Evolutionary conservation across 2,113 vertebrate species (phyloP).

Genomic region (Daubentonia madagascariensis): DNA sequence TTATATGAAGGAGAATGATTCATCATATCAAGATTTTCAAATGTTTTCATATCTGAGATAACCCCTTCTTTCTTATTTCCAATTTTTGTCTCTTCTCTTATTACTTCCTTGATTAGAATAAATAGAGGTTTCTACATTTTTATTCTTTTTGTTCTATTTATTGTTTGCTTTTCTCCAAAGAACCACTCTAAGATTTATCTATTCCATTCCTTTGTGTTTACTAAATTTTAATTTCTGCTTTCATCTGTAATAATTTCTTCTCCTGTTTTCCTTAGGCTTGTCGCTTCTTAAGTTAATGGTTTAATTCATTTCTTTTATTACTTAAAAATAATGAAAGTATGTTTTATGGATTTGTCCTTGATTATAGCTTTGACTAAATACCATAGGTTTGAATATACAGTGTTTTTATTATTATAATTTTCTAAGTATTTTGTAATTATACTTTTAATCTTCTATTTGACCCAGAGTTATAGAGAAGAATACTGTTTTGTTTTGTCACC

Average conservation of each 20-base stretch:
- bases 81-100: constrained; percentile 45
- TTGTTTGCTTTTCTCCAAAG: background rate
- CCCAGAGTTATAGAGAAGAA: background rate
- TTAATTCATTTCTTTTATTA: constrained; percentile 54
- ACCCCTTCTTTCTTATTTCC: constrained; percentile 14
- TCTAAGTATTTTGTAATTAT: constrained; percentile 11
- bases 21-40: constrained; percentile 36
- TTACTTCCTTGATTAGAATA: constrained; percentile 59
- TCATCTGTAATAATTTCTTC: constrained; percentile 34
- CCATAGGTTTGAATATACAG: background rate
- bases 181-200: background rate
- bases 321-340: constrained; percentile 30
- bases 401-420: background rate
- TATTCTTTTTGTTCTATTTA: constrained; percentile 46
- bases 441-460: background rate
- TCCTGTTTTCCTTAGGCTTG: background rate
- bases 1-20: constrained; percentile 31
- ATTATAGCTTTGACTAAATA: constrained; percentile 19
- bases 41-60: constrained; percentile 23
- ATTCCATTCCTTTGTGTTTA: constrained; percentile 49
- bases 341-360: background rate
- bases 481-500: background rate
- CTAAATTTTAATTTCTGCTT: constrained; percentile 63
- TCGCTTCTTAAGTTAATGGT: constrained; percentile 40
- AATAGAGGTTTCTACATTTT: constrained; percentile 39